Evolutionary conservation across 2,113 vertebrate species (phyloP).

Genomic region (Motacilla alba): DNA sequence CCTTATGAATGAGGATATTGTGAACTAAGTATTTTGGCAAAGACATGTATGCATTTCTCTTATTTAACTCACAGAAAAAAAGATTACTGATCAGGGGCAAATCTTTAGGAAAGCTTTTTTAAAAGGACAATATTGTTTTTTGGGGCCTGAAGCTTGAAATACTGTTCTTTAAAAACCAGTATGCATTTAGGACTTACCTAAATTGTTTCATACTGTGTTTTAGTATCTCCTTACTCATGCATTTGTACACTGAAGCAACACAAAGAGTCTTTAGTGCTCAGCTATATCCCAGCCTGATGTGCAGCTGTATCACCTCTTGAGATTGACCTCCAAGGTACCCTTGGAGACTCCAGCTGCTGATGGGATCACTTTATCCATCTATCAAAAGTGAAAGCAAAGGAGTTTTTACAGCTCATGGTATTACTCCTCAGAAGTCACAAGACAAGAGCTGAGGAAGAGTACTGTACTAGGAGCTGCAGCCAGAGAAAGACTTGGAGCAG

Average conservation of each 20-base stretch:
- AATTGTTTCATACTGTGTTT: not conserved
- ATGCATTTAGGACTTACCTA: not conserved
- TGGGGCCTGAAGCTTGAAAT: not conserved
- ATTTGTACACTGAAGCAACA: not conserved
- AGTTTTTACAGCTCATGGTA: not conserved
- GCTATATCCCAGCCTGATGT: not conserved
- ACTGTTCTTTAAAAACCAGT: not conserved
- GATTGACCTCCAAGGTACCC: not conserved
- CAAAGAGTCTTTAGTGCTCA: not conserved
- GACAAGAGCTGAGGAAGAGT: not conserved
- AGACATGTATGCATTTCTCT: not conserved
- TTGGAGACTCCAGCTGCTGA: not conserved
- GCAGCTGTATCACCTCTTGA: not conserved
- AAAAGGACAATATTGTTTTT: not conserved
- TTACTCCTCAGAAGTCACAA: not conserved
- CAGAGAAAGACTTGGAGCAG: not conserved
- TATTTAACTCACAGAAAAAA: not conserved
- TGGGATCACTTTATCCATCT: not conserved
- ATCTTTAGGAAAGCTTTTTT: not conserved
- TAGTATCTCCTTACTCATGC: not conserved
- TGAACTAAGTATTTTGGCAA: not conserved
- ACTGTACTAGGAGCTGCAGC: rapidly evolving
- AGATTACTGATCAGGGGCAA: not conserved
- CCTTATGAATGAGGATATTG: not conserved
- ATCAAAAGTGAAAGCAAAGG: not conserved